These are phyloP conservation scores for Ceratosolen solmsi DNA, from an alignment of 1,140 invertebrate species.

Conservation along the genomic window DNA sequence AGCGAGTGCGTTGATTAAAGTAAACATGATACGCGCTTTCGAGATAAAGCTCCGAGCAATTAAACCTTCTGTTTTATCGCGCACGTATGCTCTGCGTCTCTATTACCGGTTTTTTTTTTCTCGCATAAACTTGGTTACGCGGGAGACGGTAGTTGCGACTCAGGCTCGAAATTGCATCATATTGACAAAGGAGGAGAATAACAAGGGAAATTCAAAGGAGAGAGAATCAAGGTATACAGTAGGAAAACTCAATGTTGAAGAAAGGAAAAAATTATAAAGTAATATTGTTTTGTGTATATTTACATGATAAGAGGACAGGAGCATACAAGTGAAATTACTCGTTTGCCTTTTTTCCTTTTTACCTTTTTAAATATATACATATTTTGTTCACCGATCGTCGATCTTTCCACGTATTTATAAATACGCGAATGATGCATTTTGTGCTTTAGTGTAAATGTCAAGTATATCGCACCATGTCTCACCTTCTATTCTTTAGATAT, in stretches of 20 bases:
- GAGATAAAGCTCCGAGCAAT: conserved; percentile 34
- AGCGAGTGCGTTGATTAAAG: conserved; percentile 42
- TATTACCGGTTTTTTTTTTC: conserved; percentile 9
- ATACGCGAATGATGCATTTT: background rate
- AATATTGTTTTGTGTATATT: conserved; percentile 27
- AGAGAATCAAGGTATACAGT: background rate
- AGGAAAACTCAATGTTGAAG: conserved; percentile 2
- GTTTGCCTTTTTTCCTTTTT: conserved; percentile 20
- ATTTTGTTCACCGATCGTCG: background rate
- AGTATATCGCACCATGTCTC: background rate
- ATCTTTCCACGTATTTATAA: background rate
- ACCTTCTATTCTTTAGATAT: background rate
- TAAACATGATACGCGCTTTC: conserved; percentile 17
- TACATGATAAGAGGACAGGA: background rate
- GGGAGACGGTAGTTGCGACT: background rate
- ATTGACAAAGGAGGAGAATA: background rate
- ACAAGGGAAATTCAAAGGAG: background rate
- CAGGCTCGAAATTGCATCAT: background rate
- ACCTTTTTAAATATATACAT: too few relatives aligned
- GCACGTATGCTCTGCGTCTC: background rate
- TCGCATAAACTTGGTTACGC: conserved; percentile 11
- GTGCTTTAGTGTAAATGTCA: background rate
- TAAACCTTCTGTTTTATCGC: conserved; percentile 31
- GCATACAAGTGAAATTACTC: conserved; percentile 21
- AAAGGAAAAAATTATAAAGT: conserved; percentile 24